Evolutionary conservation across 1,140 invertebrate genomes (phyloP), one percentile per base, ranked within the genome.

Genomic region (Bradynema listronoti): DNA sequence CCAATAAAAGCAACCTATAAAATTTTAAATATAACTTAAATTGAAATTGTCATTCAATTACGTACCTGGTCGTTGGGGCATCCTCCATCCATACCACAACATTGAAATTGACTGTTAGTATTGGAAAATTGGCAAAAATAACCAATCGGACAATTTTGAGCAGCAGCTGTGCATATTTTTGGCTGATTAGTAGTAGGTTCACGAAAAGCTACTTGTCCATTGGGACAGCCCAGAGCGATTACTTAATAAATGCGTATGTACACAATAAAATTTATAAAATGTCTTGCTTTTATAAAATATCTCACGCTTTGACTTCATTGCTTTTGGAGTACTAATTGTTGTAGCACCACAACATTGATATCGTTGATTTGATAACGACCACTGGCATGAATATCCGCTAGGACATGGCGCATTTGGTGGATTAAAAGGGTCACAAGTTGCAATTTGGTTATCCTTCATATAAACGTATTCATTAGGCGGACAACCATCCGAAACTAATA

Each of bases 401-500:
- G 75, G 73, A 53, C 73, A 75, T 19, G 73, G 73, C 24, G 73
- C 75, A 63, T 75, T 75, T 4, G 75, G 75, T 25, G 73, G 73
- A 53, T 75, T 75, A 66, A 75, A 75, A 25, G 73, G 73, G 60
- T 75, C 73, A 56, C 73, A 75, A 27, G 75, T 67, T 29, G 75
- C 75, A 49, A 78, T 75, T 52, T 74, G 71, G 27, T 68, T 66
- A 43, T 75, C 73, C 50, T 78, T 78, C 75, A 75, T 75, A 58
- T 58, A 78, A 16, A 78, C 73, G 27, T 60, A 75, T 46, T 75
- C 73, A 46, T 75, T 75, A 14, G 73, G 73, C n/a, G 73, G 73
- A 34, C 73, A 75, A 9, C 73, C 73, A 56, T 75, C 71, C 34
- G 71, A 43, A 29, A 68, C 33, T 57, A 11, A n/a, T n/a, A n/a